Conservation (phyloP, 2,888 invertebrate genomes). For the Heteropelma amictum region DNA sequence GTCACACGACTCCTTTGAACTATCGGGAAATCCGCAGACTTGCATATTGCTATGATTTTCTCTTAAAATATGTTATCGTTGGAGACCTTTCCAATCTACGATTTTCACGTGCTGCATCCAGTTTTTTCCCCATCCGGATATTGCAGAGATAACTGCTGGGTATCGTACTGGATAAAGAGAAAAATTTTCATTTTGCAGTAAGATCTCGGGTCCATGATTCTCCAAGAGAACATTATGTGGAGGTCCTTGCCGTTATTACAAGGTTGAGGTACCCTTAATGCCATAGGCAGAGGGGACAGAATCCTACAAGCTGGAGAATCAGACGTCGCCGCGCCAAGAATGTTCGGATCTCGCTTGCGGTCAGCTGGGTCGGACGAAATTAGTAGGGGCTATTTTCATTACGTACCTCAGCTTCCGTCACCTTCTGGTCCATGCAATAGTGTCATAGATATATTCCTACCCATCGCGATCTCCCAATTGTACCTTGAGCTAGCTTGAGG, state of each 20-base stretch:
- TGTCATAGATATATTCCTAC: constrained; percentile 10
- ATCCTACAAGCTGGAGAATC: constrained; percentile 48
- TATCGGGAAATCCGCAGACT: no score
- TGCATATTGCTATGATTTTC: no score
- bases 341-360: constrained; percentile 59
- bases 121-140: background rate
- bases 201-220: constrained; percentile 49
- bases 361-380: constrained; percentile 70
- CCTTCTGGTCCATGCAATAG: constrained; percentile 25
- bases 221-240: constrained; percentile 27
- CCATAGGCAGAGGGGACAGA: constrained; percentile 43
- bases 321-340: constrained; percentile 39
- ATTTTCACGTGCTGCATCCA: no score
- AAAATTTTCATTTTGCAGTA: constrained; percentile 56
- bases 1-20: no score
- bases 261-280: constrained; percentile 62
- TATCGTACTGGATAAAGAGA: constrained; percentile 8
- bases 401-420: constrained; percentile 61
- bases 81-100: no score
- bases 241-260: constrained; percentile 67
- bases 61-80: no score
- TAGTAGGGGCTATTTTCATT: constrained; percentile 73
- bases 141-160: background rate
- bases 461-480: constrained; percentile 42
- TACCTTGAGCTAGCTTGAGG: constrained; percentile 24